Base-by-base conservation (phyloP, 2,113 vertebrate genomes). In the Oncorhynchus tshawytscha region DNA sequence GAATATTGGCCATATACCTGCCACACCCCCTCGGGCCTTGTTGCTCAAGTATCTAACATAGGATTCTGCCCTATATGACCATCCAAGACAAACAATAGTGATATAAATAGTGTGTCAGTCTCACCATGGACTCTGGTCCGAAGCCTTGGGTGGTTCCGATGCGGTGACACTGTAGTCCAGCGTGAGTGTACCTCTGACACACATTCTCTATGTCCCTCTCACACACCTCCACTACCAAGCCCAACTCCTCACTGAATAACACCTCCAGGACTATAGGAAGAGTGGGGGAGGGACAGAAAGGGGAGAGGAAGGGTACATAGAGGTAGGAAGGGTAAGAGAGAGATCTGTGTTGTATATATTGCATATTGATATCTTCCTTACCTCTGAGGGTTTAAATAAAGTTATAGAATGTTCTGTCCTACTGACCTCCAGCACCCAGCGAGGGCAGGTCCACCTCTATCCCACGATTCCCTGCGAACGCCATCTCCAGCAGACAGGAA, bases 391-490 rank as follows among this genome's bases (percentile, higher is more conserved):
- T 64, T 25, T 13, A 70, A 34, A 60, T 34, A 34, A 27, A 57
- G 16, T 68, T 20, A 15, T 54, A 29, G 57, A 67, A 54, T 54
- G 1, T 15, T 54, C 51, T 15, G 5, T 25, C 45, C 9, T 22
- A 77, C 92, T 90, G 13, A 97, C 96, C 94, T 74, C 90, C 87
- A 3, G 81, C 29, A 15, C 89, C 94, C 1, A 89, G 70, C 1
- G 92, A 93, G 0, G 81, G 78, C 64, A 97, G 25, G 8, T 96
- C 93, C 9, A 95, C 90, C 0, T 92, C 92, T 51, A 97, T 90
- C 1, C 96, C 96, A 75, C 92, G 93, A 79, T 98, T 98, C 68
- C 96, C 96, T 4, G 96, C 95, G 82, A 98, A 96, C 3, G 96
- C 96, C 96, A 97, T 97, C 87, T 98, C 96, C 16, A 97, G 88